Evolutionary conservation across 53 echinoderm and acorn worm genomes (phyloP).

Genomic region (Crossaster papposus): DNA sequence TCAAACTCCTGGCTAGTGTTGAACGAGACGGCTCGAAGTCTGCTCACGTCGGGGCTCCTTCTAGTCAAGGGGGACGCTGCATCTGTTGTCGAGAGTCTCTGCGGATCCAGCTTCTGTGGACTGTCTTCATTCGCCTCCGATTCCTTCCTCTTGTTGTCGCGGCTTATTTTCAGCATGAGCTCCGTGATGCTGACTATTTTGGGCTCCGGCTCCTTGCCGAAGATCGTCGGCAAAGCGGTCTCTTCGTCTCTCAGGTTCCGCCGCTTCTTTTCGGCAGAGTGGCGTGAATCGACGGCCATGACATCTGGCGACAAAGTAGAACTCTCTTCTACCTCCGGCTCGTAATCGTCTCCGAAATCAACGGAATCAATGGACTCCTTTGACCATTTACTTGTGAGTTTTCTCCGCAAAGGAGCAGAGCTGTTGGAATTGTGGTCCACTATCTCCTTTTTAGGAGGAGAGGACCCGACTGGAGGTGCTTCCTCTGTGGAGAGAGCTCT

Average conservation of each 20-base stretch:
- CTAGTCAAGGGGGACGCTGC: neutral
- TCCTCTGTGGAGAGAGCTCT: constrained; percentile 52
- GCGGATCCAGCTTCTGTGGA: neutral
- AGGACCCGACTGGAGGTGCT: neutral
- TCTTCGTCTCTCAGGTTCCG: constrained; percentile 51
- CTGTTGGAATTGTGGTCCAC: constrained; percentile 30
- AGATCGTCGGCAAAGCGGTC: neutral
- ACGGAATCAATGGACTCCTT: constrained; percentile 68
- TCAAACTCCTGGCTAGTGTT: constrained; percentile 32
- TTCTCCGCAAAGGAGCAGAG: neutral
- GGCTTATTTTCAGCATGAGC: constrained; percentile 85
- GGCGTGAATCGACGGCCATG: constrained; percentile 62
- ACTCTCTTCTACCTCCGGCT: constrained; percentile 16
- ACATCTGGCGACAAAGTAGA: constrained; percentile 55
- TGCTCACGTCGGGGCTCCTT: neutral
- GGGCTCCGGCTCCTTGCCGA: constrained; percentile 47
- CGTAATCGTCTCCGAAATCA: constrained; percentile 60
- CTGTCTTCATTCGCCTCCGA: constrained; percentile 11
- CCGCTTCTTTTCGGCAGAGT: constrained; percentile 48
- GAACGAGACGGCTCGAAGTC: neutral
- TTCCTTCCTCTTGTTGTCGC: constrained; percentile 63
- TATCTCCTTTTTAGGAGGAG: constrained; percentile 14
- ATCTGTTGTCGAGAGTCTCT: constrained; percentile 4
- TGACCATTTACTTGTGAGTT: constrained; percentile 57
- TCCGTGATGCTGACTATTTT: constrained; percentile 85